Conservation (phyloP, 2,113 vertebrate genomes). For the Coptodon rendalli region DNA sequence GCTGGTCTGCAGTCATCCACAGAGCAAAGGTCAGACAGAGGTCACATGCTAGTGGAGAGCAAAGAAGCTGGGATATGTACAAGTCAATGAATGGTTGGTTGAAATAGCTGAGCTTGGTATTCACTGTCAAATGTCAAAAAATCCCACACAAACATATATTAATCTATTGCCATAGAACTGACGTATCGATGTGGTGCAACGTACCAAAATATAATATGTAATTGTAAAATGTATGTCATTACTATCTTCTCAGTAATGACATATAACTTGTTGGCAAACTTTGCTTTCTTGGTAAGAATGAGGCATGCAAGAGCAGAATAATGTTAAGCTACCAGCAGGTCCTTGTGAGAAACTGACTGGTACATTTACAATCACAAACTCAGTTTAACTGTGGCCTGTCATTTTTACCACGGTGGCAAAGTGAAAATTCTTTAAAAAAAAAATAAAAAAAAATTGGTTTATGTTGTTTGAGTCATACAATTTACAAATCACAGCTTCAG, state of each 20-base stretch:
- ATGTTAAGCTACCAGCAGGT: neutral
- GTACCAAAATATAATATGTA: neutral
- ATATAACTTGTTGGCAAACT: neutral
- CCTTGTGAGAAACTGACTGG: neutral
- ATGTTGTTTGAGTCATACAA: neutral
- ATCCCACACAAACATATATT: neutral
- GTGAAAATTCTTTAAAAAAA: neutral
- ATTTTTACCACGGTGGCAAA: neutral
- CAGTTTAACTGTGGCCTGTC: neutral
- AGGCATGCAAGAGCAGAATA: neutral
- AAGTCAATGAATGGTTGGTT: neutral
- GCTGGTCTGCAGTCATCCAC: neutral
- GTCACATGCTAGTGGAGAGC: neutral
- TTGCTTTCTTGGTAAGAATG: neutral
- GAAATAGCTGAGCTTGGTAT: neutral
- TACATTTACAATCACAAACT: neutral
- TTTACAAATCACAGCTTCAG: neutral
- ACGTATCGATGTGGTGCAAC: neutral
- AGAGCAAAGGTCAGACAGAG: constrained; percentile 7
- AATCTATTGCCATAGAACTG: neutral
- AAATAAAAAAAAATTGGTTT: neutral
- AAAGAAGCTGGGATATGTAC: neutral
- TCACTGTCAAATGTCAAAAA: neutral
- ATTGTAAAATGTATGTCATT: neutral
- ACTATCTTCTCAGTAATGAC: neutral